These are phyloP conservation scores for Sylvia atricapilla DNA, from an alignment of 2,113 vertebrate genomes.

Conservation along the genomic window DNA sequence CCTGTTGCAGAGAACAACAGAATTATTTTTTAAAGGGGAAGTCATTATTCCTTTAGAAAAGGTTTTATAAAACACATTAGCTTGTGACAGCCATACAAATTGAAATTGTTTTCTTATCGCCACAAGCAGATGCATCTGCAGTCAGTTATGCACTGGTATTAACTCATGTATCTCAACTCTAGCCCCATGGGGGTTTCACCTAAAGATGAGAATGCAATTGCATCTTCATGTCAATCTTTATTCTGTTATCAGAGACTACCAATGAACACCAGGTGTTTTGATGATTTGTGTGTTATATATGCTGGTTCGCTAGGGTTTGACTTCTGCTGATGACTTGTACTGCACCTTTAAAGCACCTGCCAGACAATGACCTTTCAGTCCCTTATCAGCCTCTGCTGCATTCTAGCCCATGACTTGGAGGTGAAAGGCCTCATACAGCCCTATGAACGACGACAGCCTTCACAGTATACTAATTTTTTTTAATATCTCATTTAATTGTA, in stretches of 20 bases:
- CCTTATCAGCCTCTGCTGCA: not conserved
- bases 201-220: not conserved
- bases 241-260: not conserved
- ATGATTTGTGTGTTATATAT: not conserved
- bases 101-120: not conserved
- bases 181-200: not conserved
- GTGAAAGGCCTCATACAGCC: not conserved
- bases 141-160: not conserved
- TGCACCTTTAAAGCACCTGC: not conserved
- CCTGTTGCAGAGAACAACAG: not conserved
- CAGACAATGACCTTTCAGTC: conserved; percentile 1
- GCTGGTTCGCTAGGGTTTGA: not conserved
- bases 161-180: not conserved
- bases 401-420: not conserved
- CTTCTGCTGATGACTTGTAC: not conserved
- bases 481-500: not conserved
- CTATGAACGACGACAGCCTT: not conserved
- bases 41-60: not conserved
- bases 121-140: not conserved
- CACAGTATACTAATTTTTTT: not conserved
- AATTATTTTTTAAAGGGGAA: not conserved
- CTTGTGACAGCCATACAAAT: not conserved
- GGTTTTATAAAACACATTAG: not conserved
- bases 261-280: not conserved
- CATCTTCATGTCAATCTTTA: not conserved